Conservation (phyloP, 2,888 invertebrate species). For the Drosophila helvetica region DNA sequence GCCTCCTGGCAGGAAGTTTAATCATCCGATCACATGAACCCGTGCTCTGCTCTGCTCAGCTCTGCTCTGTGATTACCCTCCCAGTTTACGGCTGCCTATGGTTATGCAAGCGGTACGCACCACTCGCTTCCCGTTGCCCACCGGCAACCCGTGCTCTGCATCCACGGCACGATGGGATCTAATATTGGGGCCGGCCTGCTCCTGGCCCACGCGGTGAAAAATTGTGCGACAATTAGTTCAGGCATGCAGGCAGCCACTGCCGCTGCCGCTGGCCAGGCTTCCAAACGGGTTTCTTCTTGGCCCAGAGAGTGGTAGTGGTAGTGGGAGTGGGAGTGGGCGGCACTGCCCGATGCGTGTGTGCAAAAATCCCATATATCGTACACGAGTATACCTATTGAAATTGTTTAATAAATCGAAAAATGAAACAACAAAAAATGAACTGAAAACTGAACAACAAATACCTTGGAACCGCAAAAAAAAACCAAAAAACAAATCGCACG, state of each 20-base stretch:
- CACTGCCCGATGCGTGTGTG: conserved; percentile 67
- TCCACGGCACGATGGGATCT: conserved; percentile 22
- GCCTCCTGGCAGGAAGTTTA: conserved; percentile 59
- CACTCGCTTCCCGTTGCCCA: conserved; percentile 54
- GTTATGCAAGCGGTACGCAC: conserved; percentile 72
- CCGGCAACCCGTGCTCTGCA: conserved; percentile 7
- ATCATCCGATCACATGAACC: conserved; percentile 26
- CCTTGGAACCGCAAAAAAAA: conserved; percentile 69
- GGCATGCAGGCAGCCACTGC: conserved; percentile 19
- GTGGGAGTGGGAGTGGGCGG: conserved; percentile 63
- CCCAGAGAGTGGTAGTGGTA: conserved; percentile 54
- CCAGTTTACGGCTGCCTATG: conserved; percentile 14
- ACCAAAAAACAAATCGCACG: conserved; percentile 67
- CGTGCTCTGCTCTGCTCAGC: conserved; percentile 17
- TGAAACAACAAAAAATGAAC: conserved; percentile 32
- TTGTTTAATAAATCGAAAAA: conserved; percentile 65
- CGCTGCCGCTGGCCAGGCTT: conserved; percentile 30
- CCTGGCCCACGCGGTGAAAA: conserved; percentile 73
- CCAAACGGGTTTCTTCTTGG: conserved; percentile 61
- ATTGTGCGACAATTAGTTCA: conserved; percentile 78
- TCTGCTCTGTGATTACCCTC: conserved; percentile 24
- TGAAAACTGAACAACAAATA: conserved; percentile 66
- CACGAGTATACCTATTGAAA: conserved; percentile 53
- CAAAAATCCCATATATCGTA: conserved; percentile 44
- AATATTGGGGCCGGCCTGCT: conserved; percentile 24